phyloP scores from a whole-genome alignment of 2,888 invertebrate genomes.

The Sceliomorpha sp. region DNA sequence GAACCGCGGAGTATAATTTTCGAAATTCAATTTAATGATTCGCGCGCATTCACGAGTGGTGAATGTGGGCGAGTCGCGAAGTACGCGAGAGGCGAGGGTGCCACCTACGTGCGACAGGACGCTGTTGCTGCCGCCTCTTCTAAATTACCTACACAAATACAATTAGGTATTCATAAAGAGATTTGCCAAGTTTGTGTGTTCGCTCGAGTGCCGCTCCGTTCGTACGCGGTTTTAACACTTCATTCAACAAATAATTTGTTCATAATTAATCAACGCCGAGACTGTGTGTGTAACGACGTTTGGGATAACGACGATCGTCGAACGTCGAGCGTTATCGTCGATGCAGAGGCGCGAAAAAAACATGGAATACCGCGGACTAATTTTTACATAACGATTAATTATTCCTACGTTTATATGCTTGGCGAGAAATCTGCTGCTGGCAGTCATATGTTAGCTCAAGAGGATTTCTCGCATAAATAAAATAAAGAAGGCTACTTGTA shows the following conservation, averaged over 20 bases:
- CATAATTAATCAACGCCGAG: too few relatives aligned
- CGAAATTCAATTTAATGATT: slow-evolving; percentile 58
- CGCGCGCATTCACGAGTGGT: slow-evolving; percentile 40
- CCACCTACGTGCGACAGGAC: slow-evolving; percentile 37
- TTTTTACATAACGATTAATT: too few relatives aligned
- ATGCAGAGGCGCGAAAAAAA: too few relatives aligned
- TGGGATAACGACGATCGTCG: too few relatives aligned
- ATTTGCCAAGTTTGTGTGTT: slow-evolving; percentile 49
- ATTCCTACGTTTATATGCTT: too few relatives aligned
- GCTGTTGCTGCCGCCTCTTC: slow-evolving; percentile 38
- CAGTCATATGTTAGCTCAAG: too few relatives aligned
- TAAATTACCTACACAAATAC: slow-evolving; percentile 53
- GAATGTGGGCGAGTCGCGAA: slow-evolving; percentile 34
- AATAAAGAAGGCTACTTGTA: too few relatives aligned
- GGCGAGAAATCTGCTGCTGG: too few relatives aligned
- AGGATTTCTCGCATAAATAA: too few relatives aligned
- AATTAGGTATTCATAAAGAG: slow-evolving; percentile 54
- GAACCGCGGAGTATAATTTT: slow-evolving; percentile 57
- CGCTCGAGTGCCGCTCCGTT: slow-evolving; percentile 39
- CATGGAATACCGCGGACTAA: too few relatives aligned
- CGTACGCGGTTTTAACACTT: slow-evolving; percentile 43
- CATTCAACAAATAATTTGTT: slow-evolving; percentile 48
- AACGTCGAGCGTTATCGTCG: too few relatives aligned
- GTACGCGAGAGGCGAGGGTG: slow-evolving; percentile 33
- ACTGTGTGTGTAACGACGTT: too few relatives aligned